Percentiles rank a stretch among this genome's conserved stretches.
phyloP scores from a whole-genome alignment of 1,140 invertebrate genomes.

The Drosophila carrolli region DNA sequence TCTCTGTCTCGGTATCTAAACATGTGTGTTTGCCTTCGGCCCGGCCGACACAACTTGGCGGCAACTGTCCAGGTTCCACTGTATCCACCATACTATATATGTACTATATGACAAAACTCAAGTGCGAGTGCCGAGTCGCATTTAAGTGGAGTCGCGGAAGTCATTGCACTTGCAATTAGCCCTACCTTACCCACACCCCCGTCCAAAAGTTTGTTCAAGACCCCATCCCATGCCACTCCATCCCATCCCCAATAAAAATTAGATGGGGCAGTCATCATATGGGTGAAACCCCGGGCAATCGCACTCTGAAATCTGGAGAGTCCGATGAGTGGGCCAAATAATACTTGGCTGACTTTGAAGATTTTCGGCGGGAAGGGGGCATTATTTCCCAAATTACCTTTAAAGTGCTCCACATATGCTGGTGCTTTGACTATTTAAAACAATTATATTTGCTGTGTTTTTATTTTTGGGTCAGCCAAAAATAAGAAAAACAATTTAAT shows the following conservation, averaged over 20 bases:
- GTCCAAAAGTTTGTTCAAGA: background rate
- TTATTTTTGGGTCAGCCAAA: background rate
- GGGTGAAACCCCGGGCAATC: conserved; percentile 1
- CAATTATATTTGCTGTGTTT: conserved; percentile 1
- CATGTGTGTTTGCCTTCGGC: conserved; percentile 44
- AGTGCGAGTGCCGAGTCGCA: conserved; percentile 44
- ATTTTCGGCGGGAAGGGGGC: background rate
- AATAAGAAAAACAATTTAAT: background rate
- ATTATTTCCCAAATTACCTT: conserved; percentile 8
- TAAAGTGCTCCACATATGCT: conserved; percentile 19
- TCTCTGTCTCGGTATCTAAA: conserved; percentile 75
- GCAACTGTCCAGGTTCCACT: conserved; percentile 55
- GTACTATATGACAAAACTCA: conserved; percentile 45
- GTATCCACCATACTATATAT: background rate
- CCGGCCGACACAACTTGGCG: conserved; percentile 6
- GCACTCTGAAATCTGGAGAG: background rate
- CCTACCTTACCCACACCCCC: background rate
- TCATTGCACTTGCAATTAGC: conserved; percentile 71
- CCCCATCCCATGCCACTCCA: background rate
- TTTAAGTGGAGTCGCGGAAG: conserved; percentile 66
- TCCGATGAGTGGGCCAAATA: conserved; percentile 9
- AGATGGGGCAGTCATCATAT: conserved; percentile 14
- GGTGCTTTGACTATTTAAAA: conserved; percentile 1
- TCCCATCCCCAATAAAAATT: conserved; percentile 7
- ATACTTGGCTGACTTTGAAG: conserved; percentile 18